A percentile compares a stretch with the other conserved stretches of the same genome.
These are phyloP conservation scores for Rhabdornis inornatus DNA, from an alignment of 2,113 vertebrate genomes.

Conservation along the genomic window DNA sequence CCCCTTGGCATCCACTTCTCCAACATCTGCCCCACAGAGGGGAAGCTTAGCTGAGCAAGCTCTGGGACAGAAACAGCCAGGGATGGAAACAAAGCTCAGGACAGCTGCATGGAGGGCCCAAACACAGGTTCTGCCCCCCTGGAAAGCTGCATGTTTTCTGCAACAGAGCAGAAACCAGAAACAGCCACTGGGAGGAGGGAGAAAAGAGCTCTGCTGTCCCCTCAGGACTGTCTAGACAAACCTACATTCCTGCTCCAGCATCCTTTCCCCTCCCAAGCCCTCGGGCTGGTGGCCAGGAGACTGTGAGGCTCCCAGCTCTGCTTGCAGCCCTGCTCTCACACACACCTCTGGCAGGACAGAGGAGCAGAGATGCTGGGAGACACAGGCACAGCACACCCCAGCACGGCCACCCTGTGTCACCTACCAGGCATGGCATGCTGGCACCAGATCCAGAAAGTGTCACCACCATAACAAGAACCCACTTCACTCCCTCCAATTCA, in stretches of 20 bases:
- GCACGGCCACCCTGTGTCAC: neutral
- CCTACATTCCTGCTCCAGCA: neutral
- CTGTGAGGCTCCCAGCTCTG: neutral
- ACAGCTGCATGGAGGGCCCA: neutral
- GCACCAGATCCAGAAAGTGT: neutral
- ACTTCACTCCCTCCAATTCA: rapidly evolving
- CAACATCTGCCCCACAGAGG: rapidly evolving
- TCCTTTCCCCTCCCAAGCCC: neutral
- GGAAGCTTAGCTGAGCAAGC: neutral
- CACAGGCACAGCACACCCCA: neutral
- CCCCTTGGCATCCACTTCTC: neutral
- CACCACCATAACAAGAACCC: neutral
- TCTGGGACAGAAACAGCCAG: neutral
- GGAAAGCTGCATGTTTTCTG: neutral
- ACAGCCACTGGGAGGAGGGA: neutral
- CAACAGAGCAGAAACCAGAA: neutral
- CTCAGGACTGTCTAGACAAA: conserved; percentile 5
- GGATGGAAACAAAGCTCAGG: neutral
- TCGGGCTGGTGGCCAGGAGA: neutral
- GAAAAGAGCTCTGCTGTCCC: neutral
- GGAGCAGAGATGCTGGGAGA: neutral
- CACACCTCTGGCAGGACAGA: neutral
- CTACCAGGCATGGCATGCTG: rapidly evolving
- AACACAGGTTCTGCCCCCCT: neutral
- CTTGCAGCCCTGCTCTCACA: rapidly evolving